Evolutionary conservation across 2,888 invertebrate species (phyloP).

Genomic region (Leptopilina drosophilae): DNA sequence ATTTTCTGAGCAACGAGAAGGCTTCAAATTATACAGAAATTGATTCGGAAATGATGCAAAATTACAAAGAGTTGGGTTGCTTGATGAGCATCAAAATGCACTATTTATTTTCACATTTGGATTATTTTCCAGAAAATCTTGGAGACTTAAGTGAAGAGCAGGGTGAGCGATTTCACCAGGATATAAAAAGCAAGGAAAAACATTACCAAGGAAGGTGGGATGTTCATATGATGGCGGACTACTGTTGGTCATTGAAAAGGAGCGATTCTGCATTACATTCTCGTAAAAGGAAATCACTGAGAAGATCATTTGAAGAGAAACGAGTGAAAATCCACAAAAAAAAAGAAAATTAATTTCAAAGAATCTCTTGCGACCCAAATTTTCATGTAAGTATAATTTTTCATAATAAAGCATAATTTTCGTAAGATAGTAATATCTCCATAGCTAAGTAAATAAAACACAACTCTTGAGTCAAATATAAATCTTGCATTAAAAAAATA

Average conservation of each 20-base stretch:
- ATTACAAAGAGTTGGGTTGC: constrained; percentile 49
- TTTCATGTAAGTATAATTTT: too few relatives aligned
- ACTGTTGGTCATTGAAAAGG: constrained; percentile 43
- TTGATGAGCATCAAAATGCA: constrained; percentile 68
- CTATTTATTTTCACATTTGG: constrained; percentile 65
- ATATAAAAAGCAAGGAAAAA: constrained; percentile 66
- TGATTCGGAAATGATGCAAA: constrained; percentile 56
- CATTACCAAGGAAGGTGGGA: constrained; percentile 62
- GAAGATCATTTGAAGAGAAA: neutral
- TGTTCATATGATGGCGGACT: constrained; percentile 39
- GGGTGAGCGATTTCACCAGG: constrained; percentile 69
- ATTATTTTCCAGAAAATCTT: constrained; percentile 67
- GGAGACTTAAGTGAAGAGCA: constrained; percentile 68
- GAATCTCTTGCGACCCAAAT: too few relatives aligned
- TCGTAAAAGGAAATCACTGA: neutral
- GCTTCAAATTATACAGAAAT: constrained; percentile 52
- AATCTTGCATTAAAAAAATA: too few relatives aligned
- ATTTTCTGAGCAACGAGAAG: constrained; percentile 56
- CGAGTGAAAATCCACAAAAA: neutral
- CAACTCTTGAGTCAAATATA: too few relatives aligned
- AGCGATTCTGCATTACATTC: neutral
- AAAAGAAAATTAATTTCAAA: neutral
- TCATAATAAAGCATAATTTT: too few relatives aligned
- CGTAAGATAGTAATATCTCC: too few relatives aligned
- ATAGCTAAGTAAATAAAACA: too few relatives aligned